These are phyloP conservation scores for Pristionchus fissidentatus DNA, from an alignment of 2,888 invertebrate genomes.

Conservation along the genomic window DNA sequence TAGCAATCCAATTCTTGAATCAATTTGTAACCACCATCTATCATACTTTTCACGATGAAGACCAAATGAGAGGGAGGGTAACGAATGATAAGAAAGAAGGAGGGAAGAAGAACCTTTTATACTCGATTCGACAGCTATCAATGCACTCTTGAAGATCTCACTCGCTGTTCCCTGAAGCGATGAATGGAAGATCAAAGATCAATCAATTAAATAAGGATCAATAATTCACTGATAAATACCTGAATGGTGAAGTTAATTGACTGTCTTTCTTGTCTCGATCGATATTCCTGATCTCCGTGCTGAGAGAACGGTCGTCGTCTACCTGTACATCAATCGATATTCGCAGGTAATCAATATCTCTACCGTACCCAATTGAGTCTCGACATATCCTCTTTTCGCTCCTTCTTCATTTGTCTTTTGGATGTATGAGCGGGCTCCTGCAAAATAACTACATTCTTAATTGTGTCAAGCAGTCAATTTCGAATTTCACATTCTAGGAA, in stretches of 20 bases:
- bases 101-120: conserved; percentile 74
- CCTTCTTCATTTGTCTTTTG: conserved; percentile 80
- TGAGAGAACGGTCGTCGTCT: neutral
- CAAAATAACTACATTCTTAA: conserved; percentile 43
- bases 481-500: too few relatives aligned
- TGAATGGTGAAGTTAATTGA: conserved; percentile 95
- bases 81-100: neutral
- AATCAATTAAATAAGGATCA: neutral
- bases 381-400: conserved; percentile 85
- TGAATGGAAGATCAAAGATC: neutral
- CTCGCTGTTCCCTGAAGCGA: conserved; percentile 88
- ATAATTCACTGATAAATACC: neutral
- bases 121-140: conserved; percentile 84
- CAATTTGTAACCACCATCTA: conserved; percentile 14
- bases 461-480: neutral
- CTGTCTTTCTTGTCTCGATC: conserved; percentile 91
- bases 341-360: conserved; percentile 80
- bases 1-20: neutral
- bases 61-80: too few relatives aligned
- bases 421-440: conserved; percentile 82
- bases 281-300: conserved; percentile 78
- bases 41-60: too few relatives aligned
- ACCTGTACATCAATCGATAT: conserved; percentile 15
- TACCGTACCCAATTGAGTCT: conserved; percentile 86
- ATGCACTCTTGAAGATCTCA: conserved; percentile 92